These are phyloP conservation scores for Brassicogethes aeneus DNA, from an alignment of 2,888 invertebrate genomes.

Conservation along the genomic window DNA sequence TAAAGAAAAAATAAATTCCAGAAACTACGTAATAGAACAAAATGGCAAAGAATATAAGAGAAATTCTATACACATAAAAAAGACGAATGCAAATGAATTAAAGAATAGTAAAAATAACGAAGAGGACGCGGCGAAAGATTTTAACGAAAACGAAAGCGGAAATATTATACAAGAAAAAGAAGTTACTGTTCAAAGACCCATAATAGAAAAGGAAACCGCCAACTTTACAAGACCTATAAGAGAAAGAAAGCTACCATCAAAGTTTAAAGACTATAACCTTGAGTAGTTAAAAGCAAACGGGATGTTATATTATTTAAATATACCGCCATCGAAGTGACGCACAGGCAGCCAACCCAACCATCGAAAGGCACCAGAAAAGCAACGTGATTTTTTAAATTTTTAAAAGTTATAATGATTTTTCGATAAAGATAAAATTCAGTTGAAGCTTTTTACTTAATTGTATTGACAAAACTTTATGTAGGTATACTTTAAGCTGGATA, in stretches of 20 bases:
- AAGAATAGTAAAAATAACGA: not conserved
- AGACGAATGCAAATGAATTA: too few relatives aligned
- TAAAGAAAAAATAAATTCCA: not conserved
- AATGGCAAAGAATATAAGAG: not conserved
- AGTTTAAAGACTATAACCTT: not conserved
- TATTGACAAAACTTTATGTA: too few relatives aligned
- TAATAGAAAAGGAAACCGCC: not conserved
- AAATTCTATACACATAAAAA: not conserved
- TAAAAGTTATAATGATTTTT: too few relatives aligned
- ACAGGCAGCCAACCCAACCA: too few relatives aligned
- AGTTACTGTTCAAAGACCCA: not conserved
- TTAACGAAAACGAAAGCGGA: not conserved
- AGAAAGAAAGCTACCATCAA: not conserved
- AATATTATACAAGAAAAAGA: not conserved
- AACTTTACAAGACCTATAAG: not conserved
- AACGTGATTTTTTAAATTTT: too few relatives aligned
- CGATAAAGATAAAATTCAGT: too few relatives aligned
- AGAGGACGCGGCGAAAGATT: not conserved
- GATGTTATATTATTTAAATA: too few relatives aligned
- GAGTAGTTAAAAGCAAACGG: too few relatives aligned
- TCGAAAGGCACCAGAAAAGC: too few relatives aligned
- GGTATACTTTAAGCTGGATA: too few relatives aligned
- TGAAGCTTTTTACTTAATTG: too few relatives aligned
- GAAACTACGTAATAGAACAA: not conserved
- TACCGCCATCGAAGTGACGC: too few relatives aligned